Evolutionary conservation across 2,797 vertebrate genomes (phyloP).

Genomic region (Eulemur rubriventer): DNA sequence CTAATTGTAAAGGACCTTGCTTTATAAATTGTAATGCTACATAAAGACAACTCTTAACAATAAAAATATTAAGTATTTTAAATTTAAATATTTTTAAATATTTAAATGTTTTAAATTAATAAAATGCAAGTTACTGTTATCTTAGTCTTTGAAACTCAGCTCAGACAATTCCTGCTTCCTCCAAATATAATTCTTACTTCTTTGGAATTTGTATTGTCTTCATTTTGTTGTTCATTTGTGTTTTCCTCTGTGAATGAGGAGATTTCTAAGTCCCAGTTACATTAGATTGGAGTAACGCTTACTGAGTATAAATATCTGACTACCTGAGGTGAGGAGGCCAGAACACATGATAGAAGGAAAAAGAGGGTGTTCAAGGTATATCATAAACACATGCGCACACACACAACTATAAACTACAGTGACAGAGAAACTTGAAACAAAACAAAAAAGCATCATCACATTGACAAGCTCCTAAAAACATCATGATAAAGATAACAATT

Average conservation of each 20-base stretch:
- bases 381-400: neutral
- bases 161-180: neutral
- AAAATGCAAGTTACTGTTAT: neutral
- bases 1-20: neutral
- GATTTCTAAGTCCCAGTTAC: neutral
- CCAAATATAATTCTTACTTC: neutral
- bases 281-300: neutral
- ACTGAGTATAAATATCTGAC: neutral
- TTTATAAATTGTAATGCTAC: neutral
- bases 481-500: neutral
- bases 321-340: neutral
- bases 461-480: slow-evolving; percentile 29
- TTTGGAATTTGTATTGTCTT: neutral
- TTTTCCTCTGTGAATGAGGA: neutral
- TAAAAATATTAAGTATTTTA: neutral
- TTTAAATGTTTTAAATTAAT: too few relatives aligned
- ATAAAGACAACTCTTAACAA: neutral
- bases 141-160: neutral
- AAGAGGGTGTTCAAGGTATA: neutral
- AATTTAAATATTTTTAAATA: too few relatives aligned
- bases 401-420: neutral
- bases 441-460: neutral
- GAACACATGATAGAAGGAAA: neutral
- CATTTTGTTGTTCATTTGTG: neutral
- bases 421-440: neutral